These are phyloP conservation scores for Distichodus sexfasciatus DNA, from an alignment of 2,797 vertebrate species.

Conservation along the genomic window DNA sequence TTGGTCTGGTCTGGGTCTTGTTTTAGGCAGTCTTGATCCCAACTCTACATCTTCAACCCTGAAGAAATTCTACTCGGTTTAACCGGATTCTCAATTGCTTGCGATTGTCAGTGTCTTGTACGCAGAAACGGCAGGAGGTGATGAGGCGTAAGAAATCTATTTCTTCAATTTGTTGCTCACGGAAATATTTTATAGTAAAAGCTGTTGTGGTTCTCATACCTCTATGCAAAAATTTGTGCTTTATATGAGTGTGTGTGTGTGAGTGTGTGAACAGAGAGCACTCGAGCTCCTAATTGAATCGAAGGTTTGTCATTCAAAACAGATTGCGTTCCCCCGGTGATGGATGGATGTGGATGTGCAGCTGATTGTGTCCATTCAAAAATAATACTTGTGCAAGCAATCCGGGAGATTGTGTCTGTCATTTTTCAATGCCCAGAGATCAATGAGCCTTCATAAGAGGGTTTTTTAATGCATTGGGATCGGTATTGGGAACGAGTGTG, in stretches of 20 bases:
- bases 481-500: conserved; percentile 19
- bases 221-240: conserved; percentile 45
- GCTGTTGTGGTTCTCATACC: too few species aligned
- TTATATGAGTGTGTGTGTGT: neutral
- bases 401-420: conserved; percentile 45
- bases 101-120: too few species aligned
- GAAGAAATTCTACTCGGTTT: too few species aligned
- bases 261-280: neutral
- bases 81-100: too few species aligned
- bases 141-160: too few species aligned
- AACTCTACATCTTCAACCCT: too few species aligned
- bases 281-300: conserved; percentile 24
- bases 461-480: too few species aligned
- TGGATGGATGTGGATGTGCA: conserved; percentile 35
- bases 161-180: too few species aligned
- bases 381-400: conserved; percentile 29
- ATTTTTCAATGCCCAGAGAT: conserved; percentile 40
- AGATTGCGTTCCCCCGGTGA: conserved; percentile 27
- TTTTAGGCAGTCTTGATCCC: too few species aligned
- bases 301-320: conserved; percentile 35
- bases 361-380: conserved; percentile 41
- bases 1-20: too few species aligned
- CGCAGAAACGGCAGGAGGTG: too few species aligned
- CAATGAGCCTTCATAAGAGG: conserved; percentile 34
- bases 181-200: too few species aligned